phyloP scores from a whole-genome alignment of 2,888 invertebrate genomes.

The Apoda limacodes region DNA sequence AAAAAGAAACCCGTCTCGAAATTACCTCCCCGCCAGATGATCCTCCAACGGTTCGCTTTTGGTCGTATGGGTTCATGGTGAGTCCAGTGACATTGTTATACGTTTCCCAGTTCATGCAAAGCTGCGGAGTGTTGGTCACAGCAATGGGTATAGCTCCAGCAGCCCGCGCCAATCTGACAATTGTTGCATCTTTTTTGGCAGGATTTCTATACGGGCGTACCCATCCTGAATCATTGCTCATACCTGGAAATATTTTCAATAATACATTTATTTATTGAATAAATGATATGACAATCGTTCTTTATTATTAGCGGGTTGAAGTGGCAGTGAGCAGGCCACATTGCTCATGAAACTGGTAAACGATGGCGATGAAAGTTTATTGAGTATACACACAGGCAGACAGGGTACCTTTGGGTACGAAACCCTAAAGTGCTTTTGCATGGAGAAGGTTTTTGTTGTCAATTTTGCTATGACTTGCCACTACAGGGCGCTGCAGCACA shows the following conservation, averaged over 20 bases:
- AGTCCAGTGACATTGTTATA: conserved; percentile 88
- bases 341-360: too few relatives aligned
- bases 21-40: conserved; percentile 89
- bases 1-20: too few relatives aligned
- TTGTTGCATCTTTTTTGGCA: conserved; percentile 80
- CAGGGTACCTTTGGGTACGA: too few relatives aligned
- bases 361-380: too few relatives aligned
- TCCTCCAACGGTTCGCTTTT: conserved; percentile 84
- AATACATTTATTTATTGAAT: neutral
- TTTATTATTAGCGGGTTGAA: too few relatives aligned
- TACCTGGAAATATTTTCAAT: conserved; percentile 51
- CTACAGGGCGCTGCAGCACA: too few relatives aligned
- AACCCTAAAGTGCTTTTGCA: too few relatives aligned
- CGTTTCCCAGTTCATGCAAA: conserved; percentile 93
- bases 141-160: conserved; percentile 89
- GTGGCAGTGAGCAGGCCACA: too few relatives aligned
- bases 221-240: conserved; percentile 82
- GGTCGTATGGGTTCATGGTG: conserved; percentile 91
- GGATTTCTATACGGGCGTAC: conserved; percentile 67
- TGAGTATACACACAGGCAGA: too few relatives aligned
- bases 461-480: too few relatives aligned
- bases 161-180: conserved; percentile 74
- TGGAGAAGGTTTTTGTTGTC: too few relatives aligned
- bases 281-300: too few relatives aligned
- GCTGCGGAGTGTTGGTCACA: conserved; percentile 91